Evolutionary conservation across 2,888 invertebrate genomes (phyloP).

Genomic region (Apoderus coryli): DNA sequence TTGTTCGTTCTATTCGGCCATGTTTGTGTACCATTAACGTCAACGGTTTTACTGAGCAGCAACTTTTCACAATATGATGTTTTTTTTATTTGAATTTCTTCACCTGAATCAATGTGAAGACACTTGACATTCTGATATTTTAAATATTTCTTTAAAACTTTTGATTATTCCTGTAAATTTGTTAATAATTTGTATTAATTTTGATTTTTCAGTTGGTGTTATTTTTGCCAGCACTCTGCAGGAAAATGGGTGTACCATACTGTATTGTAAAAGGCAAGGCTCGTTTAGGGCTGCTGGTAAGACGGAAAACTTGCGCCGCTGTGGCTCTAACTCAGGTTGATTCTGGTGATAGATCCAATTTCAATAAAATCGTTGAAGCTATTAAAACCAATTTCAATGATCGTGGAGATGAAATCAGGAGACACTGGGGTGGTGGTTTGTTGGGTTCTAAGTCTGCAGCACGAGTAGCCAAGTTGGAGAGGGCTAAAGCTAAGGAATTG

Average conservation of each 20-base stretch:
- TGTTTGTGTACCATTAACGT: too few relatives aligned
- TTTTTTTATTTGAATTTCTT: too few relatives aligned
- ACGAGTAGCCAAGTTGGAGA: slow-evolving; percentile 87
- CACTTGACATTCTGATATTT: slow-evolving; percentile 46
- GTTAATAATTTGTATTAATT: slow-evolving; percentile 6
- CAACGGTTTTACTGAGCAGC: too few relatives aligned
- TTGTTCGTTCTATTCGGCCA: too few relatives aligned
- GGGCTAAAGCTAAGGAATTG: slow-evolving; percentile 86
- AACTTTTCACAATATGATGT: too few relatives aligned
- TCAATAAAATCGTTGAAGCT: slow-evolving; percentile 79
- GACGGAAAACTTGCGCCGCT: slow-evolving; percentile 76
- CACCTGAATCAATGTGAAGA: slow-evolving; percentile 61
- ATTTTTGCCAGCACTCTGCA: too few relatives aligned
- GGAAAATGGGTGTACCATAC: too few relatives aligned
- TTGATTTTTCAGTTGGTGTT: slow-evolving; percentile 66
- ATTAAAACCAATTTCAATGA: too few relatives aligned
- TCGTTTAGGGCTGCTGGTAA: too few relatives aligned
- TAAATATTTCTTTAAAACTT: slow-evolving; percentile 7
- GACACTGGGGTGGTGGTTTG: too few relatives aligned
- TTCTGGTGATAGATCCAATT: slow-evolving; percentile 42
- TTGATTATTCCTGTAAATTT: slow-evolving; percentile 6
- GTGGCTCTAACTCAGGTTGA: slow-evolving; percentile 74
- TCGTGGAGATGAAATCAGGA: too few relatives aligned
- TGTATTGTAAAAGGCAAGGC: too few relatives aligned
- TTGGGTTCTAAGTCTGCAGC: slow-evolving; percentile 94